Conservation (phyloP, 1,140 invertebrate genomes). For the Mylabris phalerata region DNA sequence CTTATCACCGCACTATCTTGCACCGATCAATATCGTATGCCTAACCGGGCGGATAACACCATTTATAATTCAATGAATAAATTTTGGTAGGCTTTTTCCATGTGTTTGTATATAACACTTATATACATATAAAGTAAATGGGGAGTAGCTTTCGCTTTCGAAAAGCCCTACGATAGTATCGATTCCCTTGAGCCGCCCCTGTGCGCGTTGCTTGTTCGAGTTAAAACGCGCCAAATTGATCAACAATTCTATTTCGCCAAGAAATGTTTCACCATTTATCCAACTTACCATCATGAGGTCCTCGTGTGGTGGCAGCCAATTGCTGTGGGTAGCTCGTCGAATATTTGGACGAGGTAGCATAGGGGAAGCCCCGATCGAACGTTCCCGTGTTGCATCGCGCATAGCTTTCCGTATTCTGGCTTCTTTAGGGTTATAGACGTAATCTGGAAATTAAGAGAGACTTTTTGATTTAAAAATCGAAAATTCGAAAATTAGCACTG, state of each 20-base stretch:
- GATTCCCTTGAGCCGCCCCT: background rate
- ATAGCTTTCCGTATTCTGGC: constrained; percentile 55
- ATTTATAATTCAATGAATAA: constrained; percentile 4
- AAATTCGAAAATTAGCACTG: background rate
- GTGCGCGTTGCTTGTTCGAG: too few species aligned
- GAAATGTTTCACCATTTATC: background rate
- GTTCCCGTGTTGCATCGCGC: constrained; percentile 43
- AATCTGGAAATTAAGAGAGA: constrained; percentile 45
- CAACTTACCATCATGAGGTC: constrained; percentile 30
- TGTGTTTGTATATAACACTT: too few species aligned
- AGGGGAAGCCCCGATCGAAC: constrained; percentile 31
- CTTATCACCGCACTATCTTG: constrained; percentile 5
- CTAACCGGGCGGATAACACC: constrained; percentile 1
- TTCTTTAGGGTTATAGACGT: constrained; percentile 60
- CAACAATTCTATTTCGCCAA: background rate
- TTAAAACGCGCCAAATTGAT: background rate
- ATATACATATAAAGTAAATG: too few species aligned
- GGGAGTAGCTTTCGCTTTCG: too few species aligned
- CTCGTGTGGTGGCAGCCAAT: constrained; percentile 14
- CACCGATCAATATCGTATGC: constrained; percentile 4
- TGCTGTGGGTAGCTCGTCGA: constrained; percentile 16
- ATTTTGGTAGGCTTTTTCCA: background rate
- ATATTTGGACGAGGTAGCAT: constrained; percentile 24
- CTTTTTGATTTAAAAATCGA: background rate
- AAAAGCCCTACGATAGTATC: background rate